Evolutionary conservation across 2,113 vertebrate genomes (phyloP).

Genomic region (Melospiza melodia): DNA sequence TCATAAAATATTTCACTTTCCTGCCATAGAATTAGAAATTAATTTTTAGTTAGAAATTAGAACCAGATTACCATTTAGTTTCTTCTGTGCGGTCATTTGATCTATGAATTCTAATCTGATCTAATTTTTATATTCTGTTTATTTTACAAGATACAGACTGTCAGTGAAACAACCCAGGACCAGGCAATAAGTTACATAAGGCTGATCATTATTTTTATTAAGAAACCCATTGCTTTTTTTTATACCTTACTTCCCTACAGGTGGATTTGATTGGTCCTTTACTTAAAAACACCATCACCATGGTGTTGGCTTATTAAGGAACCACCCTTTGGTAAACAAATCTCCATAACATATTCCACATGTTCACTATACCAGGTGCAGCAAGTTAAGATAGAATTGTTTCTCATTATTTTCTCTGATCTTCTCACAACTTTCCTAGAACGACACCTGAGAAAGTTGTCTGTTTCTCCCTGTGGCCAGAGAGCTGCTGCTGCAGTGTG

Average conservation of each 20-base stretch:
- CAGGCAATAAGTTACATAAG: too few relatives aligned
- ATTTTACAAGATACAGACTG: not conserved
- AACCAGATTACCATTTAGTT: not conserved
- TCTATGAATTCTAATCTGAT: not conserved
- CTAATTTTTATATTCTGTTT: not conserved
- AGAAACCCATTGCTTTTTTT: not conserved
- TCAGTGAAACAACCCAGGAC: too few relatives aligned
- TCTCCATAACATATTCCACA: not conserved
- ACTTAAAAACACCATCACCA: not conserved
- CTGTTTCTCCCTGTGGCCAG: not conserved
- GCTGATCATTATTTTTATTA: not conserved
- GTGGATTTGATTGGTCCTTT: not conserved
- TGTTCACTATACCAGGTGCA: not conserved
- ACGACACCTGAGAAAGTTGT: not conserved
- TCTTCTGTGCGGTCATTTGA: not conserved
- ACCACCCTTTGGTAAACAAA: not conserved
- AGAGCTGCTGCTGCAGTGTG: not conserved
- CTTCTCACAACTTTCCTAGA: not conserved
- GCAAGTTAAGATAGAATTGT: not conserved
- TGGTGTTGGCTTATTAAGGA: not conserved
- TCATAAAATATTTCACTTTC: not conserved
- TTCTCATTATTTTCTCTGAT: not conserved
- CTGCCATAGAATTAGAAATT: not conserved
- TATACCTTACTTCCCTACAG: not conserved
- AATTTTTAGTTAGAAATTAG: not conserved